phyloP scores from a whole-genome alignment of 2,797 vertebrate genomes.

The Aplochiton taeniatus region DNA sequence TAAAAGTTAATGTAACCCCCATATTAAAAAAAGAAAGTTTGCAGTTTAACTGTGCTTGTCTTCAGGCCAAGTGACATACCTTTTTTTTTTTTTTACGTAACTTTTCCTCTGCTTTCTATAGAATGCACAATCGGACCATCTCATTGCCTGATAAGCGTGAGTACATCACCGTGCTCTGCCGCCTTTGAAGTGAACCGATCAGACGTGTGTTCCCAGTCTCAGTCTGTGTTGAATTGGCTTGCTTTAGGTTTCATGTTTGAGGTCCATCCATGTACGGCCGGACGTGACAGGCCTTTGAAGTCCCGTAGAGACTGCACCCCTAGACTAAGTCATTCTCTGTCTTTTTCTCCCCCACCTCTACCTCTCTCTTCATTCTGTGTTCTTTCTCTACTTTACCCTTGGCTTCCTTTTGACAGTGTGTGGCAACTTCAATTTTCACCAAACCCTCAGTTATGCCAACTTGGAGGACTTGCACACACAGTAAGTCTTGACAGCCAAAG shows the following conservation, averaged over 20 bases:
- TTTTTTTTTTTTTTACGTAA: neutral
- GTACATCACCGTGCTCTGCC: constrained; percentile 35
- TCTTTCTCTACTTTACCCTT: too few relatives aligned
- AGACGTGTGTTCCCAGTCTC: neutral
- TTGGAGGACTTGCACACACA: constrained; percentile 64
- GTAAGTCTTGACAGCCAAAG: constrained; percentile 58
- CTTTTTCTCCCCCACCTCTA: neutral
- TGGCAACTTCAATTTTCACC: constrained; percentile 40
- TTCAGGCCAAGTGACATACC: too few relatives aligned
- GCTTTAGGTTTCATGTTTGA: constrained; percentile 35
- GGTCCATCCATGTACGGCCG: constrained; percentile 20
- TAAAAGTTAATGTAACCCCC: too few relatives aligned
- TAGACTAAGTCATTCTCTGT: too few relatives aligned
- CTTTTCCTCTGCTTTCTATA: constrained; percentile 29
- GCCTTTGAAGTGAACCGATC: constrained; percentile 40
- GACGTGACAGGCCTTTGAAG: constrained; percentile 39
- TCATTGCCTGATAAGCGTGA: constrained; percentile 67
- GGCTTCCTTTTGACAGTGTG: constrained; percentile 52
- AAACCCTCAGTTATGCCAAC: constrained; percentile 53
- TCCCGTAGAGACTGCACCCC: constrained; percentile 22
- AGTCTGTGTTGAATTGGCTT: constrained; percentile 29
- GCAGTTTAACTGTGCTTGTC: too few relatives aligned
- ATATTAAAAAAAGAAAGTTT: too few relatives aligned
- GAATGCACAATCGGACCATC: constrained; percentile 51
- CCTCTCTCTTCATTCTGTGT: neutral